A percentile compares a stretch with the other conserved stretches of the same genome.
Conservation (phyloP, 2,888 invertebrate species). For the Nematopogon swammerdamellus region DNA sequence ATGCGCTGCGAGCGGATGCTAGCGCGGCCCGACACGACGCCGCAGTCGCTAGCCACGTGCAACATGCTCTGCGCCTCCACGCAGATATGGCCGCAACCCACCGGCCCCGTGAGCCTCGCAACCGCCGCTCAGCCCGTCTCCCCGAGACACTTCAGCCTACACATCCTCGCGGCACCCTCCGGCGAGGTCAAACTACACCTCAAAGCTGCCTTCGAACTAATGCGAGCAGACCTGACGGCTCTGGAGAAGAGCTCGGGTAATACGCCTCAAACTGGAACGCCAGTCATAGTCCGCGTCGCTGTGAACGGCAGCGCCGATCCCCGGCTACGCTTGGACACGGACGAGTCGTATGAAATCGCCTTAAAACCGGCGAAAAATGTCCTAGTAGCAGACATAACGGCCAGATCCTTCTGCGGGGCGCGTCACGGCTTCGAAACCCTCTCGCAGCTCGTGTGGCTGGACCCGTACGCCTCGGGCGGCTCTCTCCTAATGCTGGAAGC, state of each 20-base stretch:
- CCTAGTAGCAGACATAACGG: slow-evolving; percentile 60
- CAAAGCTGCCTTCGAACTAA: slow-evolving; percentile 44
- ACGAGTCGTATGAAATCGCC: slow-evolving; percentile 72
- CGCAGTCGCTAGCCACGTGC: slow-evolving; percentile 68
- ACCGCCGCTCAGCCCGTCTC: slow-evolving; percentile 60
- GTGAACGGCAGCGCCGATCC: slow-evolving; percentile 53
- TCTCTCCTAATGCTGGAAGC: slow-evolving; percentile 63
- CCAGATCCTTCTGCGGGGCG: slow-evolving; percentile 72
- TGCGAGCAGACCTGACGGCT: slow-evolving; percentile 46
- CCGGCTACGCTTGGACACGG: slow-evolving; percentile 62
- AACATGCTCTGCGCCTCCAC: slow-evolving; percentile 74
- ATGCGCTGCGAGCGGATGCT: slow-evolving; percentile 65
- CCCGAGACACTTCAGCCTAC: slow-evolving; percentile 46
- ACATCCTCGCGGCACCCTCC: slow-evolving; percentile 34
- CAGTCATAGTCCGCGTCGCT: slow-evolving; percentile 45
- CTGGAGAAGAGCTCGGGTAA: slow-evolving; percentile 42
- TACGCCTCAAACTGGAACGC: slow-evolving; percentile 29
- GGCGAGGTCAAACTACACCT: slow-evolving; percentile 34
- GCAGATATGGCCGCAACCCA: slow-evolving; percentile 80
- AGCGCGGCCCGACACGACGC: slow-evolving; percentile 31
- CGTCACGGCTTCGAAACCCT: slow-evolving; percentile 75
- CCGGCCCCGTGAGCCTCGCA: slow-evolving; percentile 65
- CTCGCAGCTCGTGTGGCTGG: slow-evolving; percentile 78
- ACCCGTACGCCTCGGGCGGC: slow-evolving; percentile 59
- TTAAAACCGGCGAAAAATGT: slow-evolving; percentile 45